Percentiles rank a stretch among this genome's conserved stretches.
phyloP scores from a whole-genome alignment of 2,113 vertebrate species.

The Xenotilapia leptura region DNA sequence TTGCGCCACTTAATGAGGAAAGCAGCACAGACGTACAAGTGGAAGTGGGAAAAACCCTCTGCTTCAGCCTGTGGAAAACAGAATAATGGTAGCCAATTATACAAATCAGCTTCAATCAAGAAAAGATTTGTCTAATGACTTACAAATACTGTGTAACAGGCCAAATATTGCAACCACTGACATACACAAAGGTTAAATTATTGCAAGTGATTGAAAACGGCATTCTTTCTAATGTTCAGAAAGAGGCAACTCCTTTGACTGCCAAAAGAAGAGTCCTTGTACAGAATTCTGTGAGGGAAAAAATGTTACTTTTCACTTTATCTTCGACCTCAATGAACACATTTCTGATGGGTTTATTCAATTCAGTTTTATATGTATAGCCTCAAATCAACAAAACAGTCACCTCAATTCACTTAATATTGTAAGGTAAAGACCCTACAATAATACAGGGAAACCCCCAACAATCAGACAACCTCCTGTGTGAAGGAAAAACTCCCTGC shows the following conservation, averaged over 20 bases:
- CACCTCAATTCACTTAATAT: neutral
- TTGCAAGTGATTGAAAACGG: neutral
- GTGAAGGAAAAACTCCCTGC: neutral
- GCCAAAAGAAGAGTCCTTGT: neutral
- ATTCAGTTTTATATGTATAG: neutral
- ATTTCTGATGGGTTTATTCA: neutral
- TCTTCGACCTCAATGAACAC: neutral
- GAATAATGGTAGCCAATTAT: neutral
- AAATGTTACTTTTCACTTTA: neutral
- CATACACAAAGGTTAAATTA: neutral
- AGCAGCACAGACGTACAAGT: slow-evolving; percentile 90
- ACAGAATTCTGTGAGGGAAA: neutral
- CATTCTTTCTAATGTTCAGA: neutral
- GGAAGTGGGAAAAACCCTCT: slow-evolving; percentile 93
- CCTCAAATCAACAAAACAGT: neutral
- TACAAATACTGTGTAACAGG: neutral
- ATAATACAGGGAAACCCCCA: neutral
- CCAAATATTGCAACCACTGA: neutral
- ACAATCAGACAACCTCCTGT: neutral
- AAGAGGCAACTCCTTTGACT: neutral
- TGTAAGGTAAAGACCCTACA: neutral
- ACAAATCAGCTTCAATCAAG: neutral
- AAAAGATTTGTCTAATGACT: neutral
- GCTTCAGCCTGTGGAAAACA: slow-evolving; percentile 78
- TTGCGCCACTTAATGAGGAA: slow-evolving; percentile 94